Evolutionary conservation across 2,113 vertebrate species (phyloP).

Genomic region (Dissostichus mawsoni): DNA sequence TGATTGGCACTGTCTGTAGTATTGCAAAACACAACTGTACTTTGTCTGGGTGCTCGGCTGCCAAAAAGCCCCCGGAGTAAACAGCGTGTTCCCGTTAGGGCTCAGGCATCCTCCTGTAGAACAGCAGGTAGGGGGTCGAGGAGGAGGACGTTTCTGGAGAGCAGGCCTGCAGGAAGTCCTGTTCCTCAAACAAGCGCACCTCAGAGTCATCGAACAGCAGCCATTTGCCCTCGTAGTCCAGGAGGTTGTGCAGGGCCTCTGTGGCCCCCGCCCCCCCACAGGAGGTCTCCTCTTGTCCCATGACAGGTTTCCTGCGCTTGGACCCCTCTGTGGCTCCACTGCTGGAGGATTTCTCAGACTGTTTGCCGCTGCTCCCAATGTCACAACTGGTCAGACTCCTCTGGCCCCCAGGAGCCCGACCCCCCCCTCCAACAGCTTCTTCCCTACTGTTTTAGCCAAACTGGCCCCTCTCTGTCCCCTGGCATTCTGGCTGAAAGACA

Average conservation of each 20-base stretch:
- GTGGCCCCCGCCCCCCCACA: slow-evolving; percentile 24
- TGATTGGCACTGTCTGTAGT: slow-evolving; percentile 39
- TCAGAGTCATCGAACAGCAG: slow-evolving; percentile 97
- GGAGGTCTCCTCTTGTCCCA: slow-evolving; percentile 61
- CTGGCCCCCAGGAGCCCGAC: slow-evolving; percentile 93
- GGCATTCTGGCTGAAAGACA: slow-evolving; percentile 82
- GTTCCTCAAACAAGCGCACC: slow-evolving; percentile 94
- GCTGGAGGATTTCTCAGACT: slow-evolving; percentile 80
- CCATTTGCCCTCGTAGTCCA: slow-evolving; percentile 95
- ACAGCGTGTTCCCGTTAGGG: background rate
- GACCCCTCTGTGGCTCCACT: slow-evolving; percentile 67
- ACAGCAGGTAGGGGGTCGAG: slow-evolving; percentile 96
- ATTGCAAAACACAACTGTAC: slow-evolving; percentile 12
- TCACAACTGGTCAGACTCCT: slow-evolving; percentile 90
- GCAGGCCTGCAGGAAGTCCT: slow-evolving; percentile 93
- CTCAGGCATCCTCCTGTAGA: slow-evolving; percentile 88
- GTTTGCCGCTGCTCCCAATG: slow-evolving; percentile 82
- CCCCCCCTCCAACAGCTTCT: slow-evolving; percentile 88
- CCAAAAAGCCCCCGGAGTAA: background rate
- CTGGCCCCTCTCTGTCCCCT: slow-evolving; percentile 58
- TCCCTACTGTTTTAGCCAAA: slow-evolving; percentile 82
- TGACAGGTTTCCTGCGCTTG: slow-evolving; percentile 66
- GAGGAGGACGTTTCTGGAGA: slow-evolving; percentile 91
- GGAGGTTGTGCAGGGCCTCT: slow-evolving; percentile 81
- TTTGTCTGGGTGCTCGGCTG: background rate